These are phyloP conservation scores for Penaeus monodon DNA, from an alignment of 2,888 invertebrate species.

Conservation along the genomic window DNA sequence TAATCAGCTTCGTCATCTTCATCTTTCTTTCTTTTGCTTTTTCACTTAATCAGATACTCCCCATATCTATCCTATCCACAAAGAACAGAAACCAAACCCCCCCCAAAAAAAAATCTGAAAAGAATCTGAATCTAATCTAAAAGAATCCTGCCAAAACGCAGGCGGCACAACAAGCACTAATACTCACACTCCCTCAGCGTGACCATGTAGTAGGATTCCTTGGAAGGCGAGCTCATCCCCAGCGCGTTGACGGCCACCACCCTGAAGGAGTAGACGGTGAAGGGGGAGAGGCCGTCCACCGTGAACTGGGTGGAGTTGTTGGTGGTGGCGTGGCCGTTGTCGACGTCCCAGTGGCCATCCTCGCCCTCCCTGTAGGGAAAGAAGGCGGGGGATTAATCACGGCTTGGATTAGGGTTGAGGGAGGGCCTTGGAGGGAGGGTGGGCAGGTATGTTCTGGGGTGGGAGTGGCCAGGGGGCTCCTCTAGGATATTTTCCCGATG, in stretches of 20 bases:
- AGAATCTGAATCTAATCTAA: too few relatives aligned
- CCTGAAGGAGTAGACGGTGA: conserved; percentile 82
- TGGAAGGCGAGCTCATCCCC: conserved; percentile 79
- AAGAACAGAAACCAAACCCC: background rate
- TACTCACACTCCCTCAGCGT: conserved; percentile 79
- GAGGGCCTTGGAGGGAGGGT: background rate
- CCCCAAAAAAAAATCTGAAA: background rate
- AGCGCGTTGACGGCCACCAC: conserved; percentile 80
- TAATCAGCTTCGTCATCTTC: background rate
- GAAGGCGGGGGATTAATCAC: background rate
- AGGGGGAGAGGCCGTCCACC: conserved; percentile 79
- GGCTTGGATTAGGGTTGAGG: background rate
- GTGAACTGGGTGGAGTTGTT: conserved; percentile 68
- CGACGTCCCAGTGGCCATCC: conserved; percentile 59
- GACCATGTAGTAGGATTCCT: conserved; percentile 81
- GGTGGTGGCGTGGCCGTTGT: conserved; percentile 60
- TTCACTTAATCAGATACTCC: too few relatives aligned
- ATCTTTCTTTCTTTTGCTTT: too few relatives aligned
- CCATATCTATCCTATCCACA: too few relatives aligned
- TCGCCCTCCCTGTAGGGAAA: conserved; percentile 39
- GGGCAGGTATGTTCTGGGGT: background rate
- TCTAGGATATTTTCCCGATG: too few relatives aligned
- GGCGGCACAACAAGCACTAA: background rate
- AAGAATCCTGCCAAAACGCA: too few relatives aligned
- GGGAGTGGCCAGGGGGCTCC: background rate